Evolutionary conservation across 2,113 vertebrate genomes (phyloP), one percentile per base, ranked within the genome.

Genomic region (Sylvietta virens): DNA sequence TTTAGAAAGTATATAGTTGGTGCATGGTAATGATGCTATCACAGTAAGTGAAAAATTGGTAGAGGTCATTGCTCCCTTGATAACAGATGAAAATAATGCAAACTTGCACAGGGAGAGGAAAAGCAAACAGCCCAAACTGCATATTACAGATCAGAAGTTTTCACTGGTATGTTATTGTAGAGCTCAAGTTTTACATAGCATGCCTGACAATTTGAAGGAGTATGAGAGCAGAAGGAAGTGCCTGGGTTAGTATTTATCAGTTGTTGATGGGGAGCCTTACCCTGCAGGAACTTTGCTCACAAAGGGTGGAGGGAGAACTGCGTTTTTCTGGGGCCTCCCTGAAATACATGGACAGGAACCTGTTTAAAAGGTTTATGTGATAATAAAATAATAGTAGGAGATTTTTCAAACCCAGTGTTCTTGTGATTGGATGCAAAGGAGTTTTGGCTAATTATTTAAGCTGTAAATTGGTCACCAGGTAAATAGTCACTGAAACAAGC

Each of bases 31-130:
- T 39, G 82, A 50, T 3, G 10, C 13, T 71, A 60, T 70, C 37
- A n/a, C 45, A 95, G 18, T 62, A 95, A 93, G 67, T 84, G 73
- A 96, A 94, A 97, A 96, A 95, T 69, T 67, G 26, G 51, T 88
- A 88, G 79, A 47, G 33, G 28, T 86, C 61, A 88, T 79, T 77
- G 42, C 85, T 94, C 56, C 60, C 61, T 62, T 91, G 64, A 73
- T 84, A 93, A 90, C 17, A 44, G 84, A 80, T 40, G 24, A 86
- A 77, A 94, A 66, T 64, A 91, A 37, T 66, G 18, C 11, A 53
- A 71, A 81, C 31, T 91, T 93, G 79, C 39, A 26, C 5, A 74
- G n/a, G 61, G 11, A 81, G 44, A 86, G 61, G 57, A 85, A 94
- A 84, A 94, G 10, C 27, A 81, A 64, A 80, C 51, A 80, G 19